Evolutionary conservation across 2,888 invertebrate species (phyloP), one percentile per base, ranked within the genome.

Genomic region (Myopa testacea): DNA sequence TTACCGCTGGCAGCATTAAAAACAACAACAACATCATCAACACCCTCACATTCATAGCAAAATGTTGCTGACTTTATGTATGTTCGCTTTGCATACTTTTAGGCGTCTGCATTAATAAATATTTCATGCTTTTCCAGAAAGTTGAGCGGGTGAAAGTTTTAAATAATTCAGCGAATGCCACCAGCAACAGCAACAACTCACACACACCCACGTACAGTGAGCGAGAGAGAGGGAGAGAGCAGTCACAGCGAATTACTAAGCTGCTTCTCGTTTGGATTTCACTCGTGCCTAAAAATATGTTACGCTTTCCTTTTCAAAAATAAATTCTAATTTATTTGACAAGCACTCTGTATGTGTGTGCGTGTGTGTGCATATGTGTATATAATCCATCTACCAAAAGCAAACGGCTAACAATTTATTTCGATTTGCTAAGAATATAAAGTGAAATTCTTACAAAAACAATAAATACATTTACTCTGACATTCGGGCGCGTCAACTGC

Each of bases 321-420:
- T 74, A 63, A 74, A 45, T 38, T 52, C 52, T 55, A 75, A 75
- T 75, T 75, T 75, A 75, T 75, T 75, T 75, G 75, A 75, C 68
- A 67, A 45, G 62, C 50, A n/a, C 60, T 26, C 63, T 62, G 45
- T 45, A 10, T 45, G 45, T 45, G 1, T 45, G 45, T 45, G 45
- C 3, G 6, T 45, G 45, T 45, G 45, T 40, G 40, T n/a, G n/a
- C n/a, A n/a, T n/a, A n/a, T n/a, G n/a, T n/a, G n/a, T n/a, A n/a
- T n/a, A n/a, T n/a, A n/a, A n/a, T n/a, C 45, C 45, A 8, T 45
- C 10, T 10, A 6, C 6, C 45, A 45, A 6, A 45, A 8, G 4
- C 45, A 45, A 45, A 45, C 1, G 45, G 45, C 10, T 45, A 1
- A 45, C 6, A 45, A 8, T 45, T 45, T 6, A 45, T 16, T n/a